These are phyloP conservation scores for pig (Sus scrofa) DNA, from an alignment of 2,113 vertebrate genomes.

Conservation along the genomic window T2T-Sscrofa CM000814.6:70043001-70043500, in stretches of 20 bases:
- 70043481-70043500: not conserved
- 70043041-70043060: not conserved
- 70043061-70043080: not conserved
- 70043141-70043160: not conserved
- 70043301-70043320: not conserved
- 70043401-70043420: not conserved
- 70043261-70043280: not conserved
- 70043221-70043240: not conserved
- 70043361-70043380: not conserved
- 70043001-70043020: not conserved
- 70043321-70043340: not conserved
- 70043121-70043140: not conserved
- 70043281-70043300: not conserved
- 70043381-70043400: not conserved
- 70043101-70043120: not conserved
- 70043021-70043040: not conserved
- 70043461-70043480: not conserved
- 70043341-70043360: not conserved
- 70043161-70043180: not conserved
- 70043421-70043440: not conserved
- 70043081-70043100: not conserved
- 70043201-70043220: not conserved
- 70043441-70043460: not conserved
- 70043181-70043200: accelerated
- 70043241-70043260: accelerated